Percentiles rank a stretch among this genome's conserved stretches.
Evolutionary conservation across 2,113 vertebrate genomes (phyloP).

Genomic region (Neogobius melanostomus): DNA sequence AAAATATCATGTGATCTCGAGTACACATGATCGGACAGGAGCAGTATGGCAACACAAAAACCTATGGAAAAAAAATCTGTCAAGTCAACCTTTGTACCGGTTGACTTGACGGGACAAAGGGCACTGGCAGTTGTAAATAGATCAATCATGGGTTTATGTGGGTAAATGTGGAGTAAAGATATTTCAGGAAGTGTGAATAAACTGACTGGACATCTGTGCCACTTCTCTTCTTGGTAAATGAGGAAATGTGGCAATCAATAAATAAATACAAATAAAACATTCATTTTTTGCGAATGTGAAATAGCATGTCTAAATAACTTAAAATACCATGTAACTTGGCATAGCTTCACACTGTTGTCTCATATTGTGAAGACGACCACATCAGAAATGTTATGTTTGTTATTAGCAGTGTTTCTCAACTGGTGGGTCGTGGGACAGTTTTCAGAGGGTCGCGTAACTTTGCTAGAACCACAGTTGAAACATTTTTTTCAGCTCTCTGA

Average conservation of each 20-base stretch:
- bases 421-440: too few species aligned
- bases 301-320: neutral
- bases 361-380: too few species aligned
- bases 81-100: neutral
- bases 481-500: too few species aligned
- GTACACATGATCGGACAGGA: constrained; percentile 37
- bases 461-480: too few species aligned
- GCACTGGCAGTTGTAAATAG: neutral
- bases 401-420: too few species aligned
- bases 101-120: neutral
- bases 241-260: neutral
- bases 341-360: too few species aligned
- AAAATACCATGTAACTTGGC: too few species aligned
- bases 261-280: too few species aligned
- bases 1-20: constrained; percentile 64
- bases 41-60: constrained; percentile 35
- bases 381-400: too few species aligned
- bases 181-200: neutral
- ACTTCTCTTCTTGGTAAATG: neutral
- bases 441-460: too few species aligned
- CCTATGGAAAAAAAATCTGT: constrained; percentile 30
- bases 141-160: neutral
- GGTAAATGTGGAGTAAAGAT: neutral
- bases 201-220: neutral
- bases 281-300: neutral